Base-by-base conservation (phyloP, 2,888 invertebrate species). In the Callinectes sapidus region DNA sequence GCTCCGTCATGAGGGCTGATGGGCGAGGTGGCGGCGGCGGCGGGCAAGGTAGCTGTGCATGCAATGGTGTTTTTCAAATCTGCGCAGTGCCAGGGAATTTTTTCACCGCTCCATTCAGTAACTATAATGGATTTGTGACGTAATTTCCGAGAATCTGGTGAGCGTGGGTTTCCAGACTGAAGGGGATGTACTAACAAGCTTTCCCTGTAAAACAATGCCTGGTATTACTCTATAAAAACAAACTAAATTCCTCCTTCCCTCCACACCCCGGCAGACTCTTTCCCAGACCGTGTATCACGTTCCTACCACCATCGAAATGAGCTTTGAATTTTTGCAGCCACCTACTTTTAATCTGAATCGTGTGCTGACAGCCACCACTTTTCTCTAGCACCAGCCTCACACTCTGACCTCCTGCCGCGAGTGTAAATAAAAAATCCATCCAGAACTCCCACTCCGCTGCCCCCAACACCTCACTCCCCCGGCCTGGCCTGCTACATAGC, bases 341-440 rank as follows among this genome's bases (percentile, higher is more conserved):
- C 16, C 61, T 18, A n/a, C 28, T 71, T 71, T 71, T 71, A 71
- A 71, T 71, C n/a, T n/a, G n/a, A 71, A 28, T 71, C n/a, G 71
- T 71, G 71, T 71, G 71, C 71, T 28, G 71, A 71, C 71, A 71
- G n/a, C 71, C 71, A 71, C 10, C 28, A 71, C n/a, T 71, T 71
- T 71, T 71, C 71, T 71, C 23, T 28, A 71, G 28, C 71, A 28
- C 28, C n/a, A 23, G 28, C n/a, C n/a, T 71, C 71, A 71, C 71
- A 23, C 71, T 71, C 71, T 71, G 71, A 71, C 71, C 71, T 28
- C 71, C 28, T 28, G 71, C 71, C 71, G n/a, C 71, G 28, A 71
- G 71, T 71, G 71, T 71, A 28, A n/a, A 71, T 28, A 71, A n/a
- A 71, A n/a, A 71, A 28, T 28, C 28, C n/a, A 71, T 71, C 28